Evolutionary conservation across 2,888 invertebrate genomes (phyloP).

Genomic region (Acleris literana): DNA sequence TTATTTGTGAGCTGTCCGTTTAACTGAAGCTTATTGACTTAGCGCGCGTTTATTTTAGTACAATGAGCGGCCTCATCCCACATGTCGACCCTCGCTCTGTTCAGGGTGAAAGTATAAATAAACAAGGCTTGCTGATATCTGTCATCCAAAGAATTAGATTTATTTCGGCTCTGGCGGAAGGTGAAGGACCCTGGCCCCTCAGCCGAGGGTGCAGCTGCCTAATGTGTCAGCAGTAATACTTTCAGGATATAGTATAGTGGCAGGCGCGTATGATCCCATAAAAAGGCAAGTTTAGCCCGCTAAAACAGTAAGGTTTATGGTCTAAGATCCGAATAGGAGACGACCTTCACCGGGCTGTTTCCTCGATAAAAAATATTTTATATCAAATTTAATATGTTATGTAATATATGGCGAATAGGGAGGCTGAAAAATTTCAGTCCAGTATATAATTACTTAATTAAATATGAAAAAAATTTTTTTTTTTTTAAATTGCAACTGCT

Average conservation of each 20-base stretch:
- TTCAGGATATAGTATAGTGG: slow-evolving; percentile 11
- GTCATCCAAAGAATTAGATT: slow-evolving; percentile 82
- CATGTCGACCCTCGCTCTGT: slow-evolving; percentile 69
- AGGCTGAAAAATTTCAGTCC: too few species aligned
- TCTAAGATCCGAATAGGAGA: too few species aligned
- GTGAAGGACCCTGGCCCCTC: slow-evolving; percentile 74
- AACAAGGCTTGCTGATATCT: slow-evolving; percentile 82
- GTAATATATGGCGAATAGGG: too few species aligned
- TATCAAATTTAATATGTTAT: too few species aligned
- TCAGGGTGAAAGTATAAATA: slow-evolving; percentile 80
- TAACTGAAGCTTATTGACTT: slow-evolving; percentile 59
- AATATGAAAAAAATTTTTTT: too few species aligned
- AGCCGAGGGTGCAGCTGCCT: slow-evolving; percentile 50
- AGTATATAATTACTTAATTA: too few species aligned
- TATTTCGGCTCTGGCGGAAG: slow-evolving; percentile 78
- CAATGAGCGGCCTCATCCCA: slow-evolving; percentile 64
- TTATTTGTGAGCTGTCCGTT: slow-evolving; percentile 28
- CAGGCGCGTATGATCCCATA: slow-evolving; percentile 18
- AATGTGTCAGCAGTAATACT: slow-evolving; percentile 43
- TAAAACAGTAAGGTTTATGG: neutral
- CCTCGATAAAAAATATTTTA: too few species aligned
- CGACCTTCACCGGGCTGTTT: too few species aligned
- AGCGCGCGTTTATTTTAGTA: slow-evolving; percentile 73
- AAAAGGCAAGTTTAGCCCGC: neutral
- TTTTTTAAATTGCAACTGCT: too few species aligned